Base-by-base conservation (phyloP, 2,888 invertebrate genomes). In the Chrysomela aeneicollis region DNA sequence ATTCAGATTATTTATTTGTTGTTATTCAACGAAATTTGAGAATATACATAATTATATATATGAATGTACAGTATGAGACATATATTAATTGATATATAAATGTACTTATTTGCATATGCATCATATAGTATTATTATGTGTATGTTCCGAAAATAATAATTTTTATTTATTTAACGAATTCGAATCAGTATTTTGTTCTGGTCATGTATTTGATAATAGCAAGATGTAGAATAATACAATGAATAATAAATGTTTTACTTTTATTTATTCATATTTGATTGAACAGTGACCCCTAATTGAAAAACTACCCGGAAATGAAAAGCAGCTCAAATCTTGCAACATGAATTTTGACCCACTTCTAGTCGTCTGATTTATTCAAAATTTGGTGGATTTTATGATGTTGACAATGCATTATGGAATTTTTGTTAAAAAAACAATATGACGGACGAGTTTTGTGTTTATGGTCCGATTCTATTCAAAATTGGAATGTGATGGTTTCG, bases 131-230 rank as follows among this genome's bases (percentile, higher is more conserved):
- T 51, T 51, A 35, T 32, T 30, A 35, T 50, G 18, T 57, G 21
- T 21, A 15, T 35, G 46, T 26, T 52, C 54, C 59, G 46, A 49
- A 54, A 54, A 60, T 50, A 52, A 54, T 59, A 50, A 35, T 30
- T 65, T 61, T 53, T 51, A 55, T 57, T 51, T 26, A 59, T 59
- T 59, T 37, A 35, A 37, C 32, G 37, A 32, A 19, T 59, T 12
- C 8, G 35, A 47, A n/a, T 49, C 66, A 66, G 66, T 64, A 64
- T 69, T 66, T 57, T 59, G 19, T 62, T 69, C 69, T 69, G 64
- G 66, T 69, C 69, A 66, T 64, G 57, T 62, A 37, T 50, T 47
- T 35, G 18, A 35, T 49, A 57, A 15, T 42, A 15, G 42, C n/a
- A 15, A 12, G 35, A 42, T 42, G 42, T 35, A 10, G 35, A 35